Conservation (phyloP, 2,888 invertebrate genomes). For the Pyralis farinalis region DNA sequence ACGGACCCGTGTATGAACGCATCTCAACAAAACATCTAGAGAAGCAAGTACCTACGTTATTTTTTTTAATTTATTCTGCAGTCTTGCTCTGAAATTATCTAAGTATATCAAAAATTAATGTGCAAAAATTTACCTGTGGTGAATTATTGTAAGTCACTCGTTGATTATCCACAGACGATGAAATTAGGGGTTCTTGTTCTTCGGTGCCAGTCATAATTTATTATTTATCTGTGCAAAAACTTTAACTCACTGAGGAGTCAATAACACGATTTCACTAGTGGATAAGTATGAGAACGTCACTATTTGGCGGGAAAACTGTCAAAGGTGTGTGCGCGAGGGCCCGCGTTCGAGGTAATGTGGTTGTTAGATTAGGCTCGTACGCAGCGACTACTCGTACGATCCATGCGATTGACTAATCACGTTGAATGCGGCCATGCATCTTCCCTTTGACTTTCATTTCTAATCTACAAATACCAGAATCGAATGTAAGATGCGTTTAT, state of each 20-base stretch:
- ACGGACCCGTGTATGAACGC: too few relatives aligned
- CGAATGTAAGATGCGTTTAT: background rate
- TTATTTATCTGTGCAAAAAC: background rate
- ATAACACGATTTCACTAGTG: too few relatives aligned
- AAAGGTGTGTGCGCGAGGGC: conserved; percentile 24
- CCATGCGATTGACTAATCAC: conserved; percentile 17
- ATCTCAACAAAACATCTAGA: too few relatives aligned
- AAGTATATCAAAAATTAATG: conserved; percentile 1
- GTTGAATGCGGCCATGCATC: too few relatives aligned
- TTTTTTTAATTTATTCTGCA: too few relatives aligned
- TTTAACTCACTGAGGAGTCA: too few relatives aligned
- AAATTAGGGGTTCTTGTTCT: conserved; percentile 74
- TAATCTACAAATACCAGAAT: background rate
- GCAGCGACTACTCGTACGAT: conserved; percentile 4
- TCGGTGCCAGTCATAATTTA: conserved; percentile 45
- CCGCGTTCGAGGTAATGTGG: conserved; percentile 24
- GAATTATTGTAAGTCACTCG: conserved; percentile 60
- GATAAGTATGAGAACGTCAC: too few relatives aligned
- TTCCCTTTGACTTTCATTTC: background rate
- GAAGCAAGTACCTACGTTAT: too few relatives aligned
- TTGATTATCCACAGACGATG: conserved; percentile 66
- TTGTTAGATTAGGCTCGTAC: conserved; percentile 20
- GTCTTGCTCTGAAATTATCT: too few relatives aligned
- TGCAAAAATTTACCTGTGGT: conserved; percentile 41
- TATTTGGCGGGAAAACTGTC: conserved; percentile 36